These are phyloP conservation scores for Therioaphis trifolii DNA, from an alignment of 2,888 invertebrate genomes.

Conservation along the genomic window DNA sequence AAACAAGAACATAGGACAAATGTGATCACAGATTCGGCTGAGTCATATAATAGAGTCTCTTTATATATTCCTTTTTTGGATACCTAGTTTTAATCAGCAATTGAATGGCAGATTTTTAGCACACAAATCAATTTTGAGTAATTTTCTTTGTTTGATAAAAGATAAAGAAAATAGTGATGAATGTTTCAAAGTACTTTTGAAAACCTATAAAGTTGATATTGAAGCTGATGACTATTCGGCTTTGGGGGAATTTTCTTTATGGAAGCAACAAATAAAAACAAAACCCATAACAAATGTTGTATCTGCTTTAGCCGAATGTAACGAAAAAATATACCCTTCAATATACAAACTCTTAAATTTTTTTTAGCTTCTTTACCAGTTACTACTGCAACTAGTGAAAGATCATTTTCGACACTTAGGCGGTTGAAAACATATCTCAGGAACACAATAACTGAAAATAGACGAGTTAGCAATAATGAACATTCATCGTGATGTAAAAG, in stretches of 20 bases:
- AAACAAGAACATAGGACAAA: constrained; percentile 3
- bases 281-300: not conserved
- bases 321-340: constrained; percentile 15
- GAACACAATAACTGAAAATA: constrained; percentile 9
- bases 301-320: constrained; percentile 6
- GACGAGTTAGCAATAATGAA: constrained; percentile 10
- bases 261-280: not conserved
- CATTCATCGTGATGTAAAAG: constrained; percentile 2
- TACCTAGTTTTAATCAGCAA: not conserved
- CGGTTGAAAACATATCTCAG: constrained; percentile 14
- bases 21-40: not conserved
- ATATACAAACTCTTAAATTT: constrained; percentile 12
- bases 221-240: too few species aligned
- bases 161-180: not conserved
- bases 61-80: constrained; percentile 20
- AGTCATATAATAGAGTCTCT: constrained; percentile 4
- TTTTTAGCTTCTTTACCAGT: constrained; percentile 16
- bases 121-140: constrained; percentile 3
- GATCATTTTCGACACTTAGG: constrained; percentile 15
- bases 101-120: constrained; percentile 18
- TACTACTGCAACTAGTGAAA: too few species aligned
- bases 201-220: not conserved
- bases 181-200: not conserved
- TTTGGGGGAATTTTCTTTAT: too few species aligned
- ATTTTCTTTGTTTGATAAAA: not conserved